Evolutionary conservation across 2,797 vertebrate species (phyloP), one percentile per base, ranked within the genome.

Genomic region (Anolis apletophallus): DNA sequence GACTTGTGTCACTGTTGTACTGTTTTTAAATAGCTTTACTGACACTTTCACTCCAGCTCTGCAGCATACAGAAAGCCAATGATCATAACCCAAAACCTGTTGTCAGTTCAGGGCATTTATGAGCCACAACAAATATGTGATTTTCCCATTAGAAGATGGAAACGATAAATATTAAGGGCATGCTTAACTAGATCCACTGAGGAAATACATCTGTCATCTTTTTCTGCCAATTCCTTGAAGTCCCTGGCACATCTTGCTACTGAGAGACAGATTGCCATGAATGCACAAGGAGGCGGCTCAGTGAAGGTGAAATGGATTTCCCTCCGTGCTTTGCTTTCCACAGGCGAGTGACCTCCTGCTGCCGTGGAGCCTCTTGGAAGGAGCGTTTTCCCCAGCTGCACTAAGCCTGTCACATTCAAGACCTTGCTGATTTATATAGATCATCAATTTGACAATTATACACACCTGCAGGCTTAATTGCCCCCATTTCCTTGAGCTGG

Each of bases 381-480:
- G 34, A 32, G 8, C 68, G 88, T 75, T 1, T 0, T 59, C 55
- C 52, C 64, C 23, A 36, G 77, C 61, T 4, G 40, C 81, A 19
- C 59, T 29, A 76, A 86, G 1, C 0, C 1, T 4, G 3, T 72
- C 71, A 3, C 75, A n/a, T 83, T 21, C 71, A 91, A 94, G 91
- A 90, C 88, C 93, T 88, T 0, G 13, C 91, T 95, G 96, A 95
- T 94, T 95, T 93, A 91, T 92, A 91, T 85, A 93, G 92, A 94
- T 95, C 93, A 94, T 95, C 94, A 94, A 91, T 90, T 90, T 94
- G 95, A 95, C 95, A 96, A 94, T 95, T 95, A 94, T 80, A 93
- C 91, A 90, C 94, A 96, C 95, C 95, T 95, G 93, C 90, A 95
- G 92, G 74, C 93, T 94, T 96, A 96, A 96, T 96, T 96, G 91